Evolutionary conservation across 2,797 vertebrate species (phyloP).

Genomic region (Peromyscus attwateri): DNA sequence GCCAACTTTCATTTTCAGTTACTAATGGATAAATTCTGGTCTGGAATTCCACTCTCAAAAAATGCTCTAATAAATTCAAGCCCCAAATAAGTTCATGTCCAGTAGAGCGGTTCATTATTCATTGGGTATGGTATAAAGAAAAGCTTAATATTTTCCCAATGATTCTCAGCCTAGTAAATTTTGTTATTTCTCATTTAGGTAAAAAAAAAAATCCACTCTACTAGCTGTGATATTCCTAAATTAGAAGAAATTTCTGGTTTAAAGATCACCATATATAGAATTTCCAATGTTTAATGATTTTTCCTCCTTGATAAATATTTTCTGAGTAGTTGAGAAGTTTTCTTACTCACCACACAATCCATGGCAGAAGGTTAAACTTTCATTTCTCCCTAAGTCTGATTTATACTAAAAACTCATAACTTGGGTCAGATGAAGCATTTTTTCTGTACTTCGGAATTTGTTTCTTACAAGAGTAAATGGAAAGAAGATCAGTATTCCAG

Average conservation of each 20-base stretch:
- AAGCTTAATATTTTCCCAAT: slow-evolving; percentile 82
- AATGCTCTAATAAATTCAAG: slow-evolving; percentile 75
- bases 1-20: slow-evolving; percentile 65
- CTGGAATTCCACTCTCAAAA: slow-evolving; percentile 67
- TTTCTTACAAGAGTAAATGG: slow-evolving; percentile 18
- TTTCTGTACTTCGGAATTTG: slow-evolving; percentile 40
- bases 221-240: slow-evolving; percentile 75
- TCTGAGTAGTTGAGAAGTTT: slow-evolving; percentile 50
- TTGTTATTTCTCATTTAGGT: slow-evolving; percentile 80
- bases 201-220: slow-evolving; percentile 67
- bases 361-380: slow-evolving; percentile 35
- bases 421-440: slow-evolving; percentile 3
- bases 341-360: neutral
- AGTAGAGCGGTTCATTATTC: slow-evolving; percentile 76
- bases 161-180: slow-evolving; percentile 80
- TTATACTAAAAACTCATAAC: slow-evolving; percentile 69
- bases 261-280: slow-evolving; percentile 67
- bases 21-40: slow-evolving; percentile 67
- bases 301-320: slow-evolving; percentile 76
- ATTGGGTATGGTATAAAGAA: slow-evolving; percentile 73
- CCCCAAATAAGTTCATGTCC: slow-evolving; percentile 79
- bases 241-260: slow-evolving; percentile 78
- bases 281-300: slow-evolving; percentile 70
- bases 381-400: slow-evolving; percentile 63
- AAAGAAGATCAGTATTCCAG: slow-evolving; percentile 22